Evolutionary conservation across 2,888 invertebrate species (phyloP).

Genomic region (Neria commutata): DNA sequence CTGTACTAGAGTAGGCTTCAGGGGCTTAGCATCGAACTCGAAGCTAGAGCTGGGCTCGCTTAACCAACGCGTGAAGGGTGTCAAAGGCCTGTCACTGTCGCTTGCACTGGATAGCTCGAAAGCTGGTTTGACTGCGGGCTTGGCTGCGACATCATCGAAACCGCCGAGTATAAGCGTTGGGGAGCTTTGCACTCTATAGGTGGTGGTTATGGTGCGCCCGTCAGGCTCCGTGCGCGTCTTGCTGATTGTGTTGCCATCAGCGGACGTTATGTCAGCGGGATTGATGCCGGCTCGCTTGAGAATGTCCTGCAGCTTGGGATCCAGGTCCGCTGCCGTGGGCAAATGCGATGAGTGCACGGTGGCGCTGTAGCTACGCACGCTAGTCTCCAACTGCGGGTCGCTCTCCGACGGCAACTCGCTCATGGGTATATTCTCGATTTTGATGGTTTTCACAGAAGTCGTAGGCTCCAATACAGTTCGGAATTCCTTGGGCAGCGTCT

Average conservation of each 20-base stretch:
- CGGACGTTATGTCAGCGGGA: conserved; percentile 35
- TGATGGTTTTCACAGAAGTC: neutral
- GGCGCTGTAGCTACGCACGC: conserved; percentile 15
- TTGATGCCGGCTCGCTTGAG: conserved; percentile 39
- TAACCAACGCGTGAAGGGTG: no score
- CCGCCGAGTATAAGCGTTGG: no score
- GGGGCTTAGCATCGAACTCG: neutral
- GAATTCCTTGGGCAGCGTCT: neutral
- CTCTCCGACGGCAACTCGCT: neutral
- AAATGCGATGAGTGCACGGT: conserved; percentile 19
- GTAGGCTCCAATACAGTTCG: neutral
- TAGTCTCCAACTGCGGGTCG: conserved; percentile 14
- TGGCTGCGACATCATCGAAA: no score
- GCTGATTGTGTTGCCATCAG: conserved; percentile 31
- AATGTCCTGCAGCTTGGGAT: conserved; percentile 29
- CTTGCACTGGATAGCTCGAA: no score
- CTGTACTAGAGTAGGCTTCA: no score
- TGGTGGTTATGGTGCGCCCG: conserved; percentile 37
- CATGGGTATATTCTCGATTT: conserved; percentile 20
- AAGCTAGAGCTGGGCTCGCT: no score
- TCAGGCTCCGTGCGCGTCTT: conserved; percentile 38
- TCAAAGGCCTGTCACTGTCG: neutral
- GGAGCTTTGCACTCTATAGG: conserved; percentile 27
- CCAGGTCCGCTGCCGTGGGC: conserved; percentile 26
- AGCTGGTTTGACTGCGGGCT: neutral